These are phyloP conservation scores for Galeopterus variegatus DNA, from an alignment of 2,113 vertebrate genomes.

Conservation along the genomic window DNA sequence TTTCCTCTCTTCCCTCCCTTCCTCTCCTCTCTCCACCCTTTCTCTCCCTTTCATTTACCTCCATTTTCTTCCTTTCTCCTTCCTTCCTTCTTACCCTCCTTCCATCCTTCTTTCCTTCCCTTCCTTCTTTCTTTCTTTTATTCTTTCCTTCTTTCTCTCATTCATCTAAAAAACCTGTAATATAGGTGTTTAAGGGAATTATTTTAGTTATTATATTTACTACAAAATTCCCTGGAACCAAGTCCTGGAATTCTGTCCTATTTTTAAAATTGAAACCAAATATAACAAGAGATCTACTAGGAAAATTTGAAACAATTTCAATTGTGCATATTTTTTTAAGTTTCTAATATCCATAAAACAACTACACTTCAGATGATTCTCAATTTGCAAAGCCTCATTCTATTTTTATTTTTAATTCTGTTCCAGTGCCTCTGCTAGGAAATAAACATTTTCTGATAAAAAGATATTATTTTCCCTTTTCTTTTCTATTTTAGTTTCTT, in stretches of 20 bases:
- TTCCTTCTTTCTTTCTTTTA: background rate
- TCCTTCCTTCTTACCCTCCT: background rate
- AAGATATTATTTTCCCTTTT: background rate
- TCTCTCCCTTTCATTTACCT: background rate
- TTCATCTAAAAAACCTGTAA: background rate
- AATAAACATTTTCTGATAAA: background rate
- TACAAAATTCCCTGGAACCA: background rate
- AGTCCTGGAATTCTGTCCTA: background rate
- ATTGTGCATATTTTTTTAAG: background rate
- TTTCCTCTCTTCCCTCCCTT: no score
- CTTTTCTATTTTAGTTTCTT: conserved; percentile 46
- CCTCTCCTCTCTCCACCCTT: fast-evolving
- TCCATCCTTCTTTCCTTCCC: fast-evolving
- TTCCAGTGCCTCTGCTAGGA: background rate
- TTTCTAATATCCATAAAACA: conserved; percentile 35
- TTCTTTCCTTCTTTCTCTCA: background rate
- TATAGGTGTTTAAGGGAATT: background rate
- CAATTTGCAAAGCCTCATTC: conserved; percentile 2
- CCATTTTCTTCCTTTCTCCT: background rate
- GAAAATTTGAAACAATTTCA: background rate
- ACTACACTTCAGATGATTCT: background rate
- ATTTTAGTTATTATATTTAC: background rate
- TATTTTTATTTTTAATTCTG: background rate
- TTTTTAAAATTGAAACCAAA: conserved; percentile 37
- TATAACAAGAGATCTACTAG: background rate